Evolutionary conservation across 2,888 invertebrate genomes (phyloP).

Genomic region (Patella caerulea): DNA sequence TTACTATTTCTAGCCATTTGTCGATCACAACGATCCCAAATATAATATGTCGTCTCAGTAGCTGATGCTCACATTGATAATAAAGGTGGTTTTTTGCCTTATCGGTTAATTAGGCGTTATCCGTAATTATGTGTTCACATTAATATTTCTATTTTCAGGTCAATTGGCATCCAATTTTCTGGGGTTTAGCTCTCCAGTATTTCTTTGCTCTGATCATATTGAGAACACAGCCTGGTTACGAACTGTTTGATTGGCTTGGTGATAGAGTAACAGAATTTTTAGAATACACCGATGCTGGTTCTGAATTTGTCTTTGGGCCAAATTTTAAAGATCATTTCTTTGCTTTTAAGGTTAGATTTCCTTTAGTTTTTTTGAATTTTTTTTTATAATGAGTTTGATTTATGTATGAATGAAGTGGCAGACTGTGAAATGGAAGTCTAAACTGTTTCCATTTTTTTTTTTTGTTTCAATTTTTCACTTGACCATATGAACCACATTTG

Average conservation of each 20-base stretch:
- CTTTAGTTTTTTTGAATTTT: too few relatives aligned
- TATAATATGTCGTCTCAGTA: neutral
- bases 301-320: constrained; percentile 86
- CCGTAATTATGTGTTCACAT: too few relatives aligned
- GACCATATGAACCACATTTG: neutral
- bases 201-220: constrained; percentile 74
- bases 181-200: constrained; percentile 88
- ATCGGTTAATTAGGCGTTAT: too few relatives aligned
- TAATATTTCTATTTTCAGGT: constrained; percentile 60
- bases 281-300: constrained; percentile 84
- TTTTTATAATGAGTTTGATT: too few relatives aligned
- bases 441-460: neutral
- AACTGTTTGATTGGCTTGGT: constrained; percentile 81
- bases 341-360: constrained; percentile 83
- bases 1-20: too few relatives aligned
- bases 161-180: constrained; percentile 82
- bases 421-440: neutral
- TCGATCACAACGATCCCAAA: too few relatives aligned
- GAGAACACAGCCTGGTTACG: constrained; percentile 71
- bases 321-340: constrained; percentile 76
- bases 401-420: too few relatives aligned
- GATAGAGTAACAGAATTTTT: constrained; percentile 84
- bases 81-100: too few relatives aligned
- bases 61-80: too few relatives aligned
- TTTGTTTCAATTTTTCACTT: neutral